These are phyloP conservation scores for Holacanthella duospinosa DNA, from an alignment of 2,888 invertebrate species.

Conservation along the genomic window DNA sequence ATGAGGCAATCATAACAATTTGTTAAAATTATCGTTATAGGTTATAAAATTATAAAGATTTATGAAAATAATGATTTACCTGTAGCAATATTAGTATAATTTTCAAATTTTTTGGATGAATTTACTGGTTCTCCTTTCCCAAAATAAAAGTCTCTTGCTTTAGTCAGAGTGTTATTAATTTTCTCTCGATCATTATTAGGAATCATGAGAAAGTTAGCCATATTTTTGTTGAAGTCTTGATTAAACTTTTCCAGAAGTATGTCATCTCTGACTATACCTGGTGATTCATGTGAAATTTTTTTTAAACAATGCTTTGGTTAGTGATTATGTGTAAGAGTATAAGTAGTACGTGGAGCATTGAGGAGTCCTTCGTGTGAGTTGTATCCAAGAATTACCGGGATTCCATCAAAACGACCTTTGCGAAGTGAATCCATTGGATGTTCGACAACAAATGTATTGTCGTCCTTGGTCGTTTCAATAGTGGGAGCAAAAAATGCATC, in stretches of 20 bases:
- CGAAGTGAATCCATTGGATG: not conserved
- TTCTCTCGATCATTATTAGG: not conserved
- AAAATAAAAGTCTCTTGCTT: not conserved
- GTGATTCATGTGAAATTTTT: no score
- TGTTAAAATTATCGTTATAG: no score
- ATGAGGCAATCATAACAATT: no score
- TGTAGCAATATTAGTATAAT: not conserved
- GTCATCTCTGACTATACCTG: not conserved
- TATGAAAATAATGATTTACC: no score
- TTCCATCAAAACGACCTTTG: not conserved
- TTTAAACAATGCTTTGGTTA: no score
- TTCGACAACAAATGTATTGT: not conserved
- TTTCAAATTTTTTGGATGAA: not conserved
- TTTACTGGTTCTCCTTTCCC: not conserved
- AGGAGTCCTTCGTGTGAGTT: constrained; percentile 5
- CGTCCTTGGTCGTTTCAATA: not conserved
- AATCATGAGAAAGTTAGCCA: not conserved
- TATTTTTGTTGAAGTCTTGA: not conserved
- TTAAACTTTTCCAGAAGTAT: not conserved
- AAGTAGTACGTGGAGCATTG: not conserved
- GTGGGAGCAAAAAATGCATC: not conserved
- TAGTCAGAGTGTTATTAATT: not conserved
- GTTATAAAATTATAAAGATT: no score
- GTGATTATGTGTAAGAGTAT: no score
- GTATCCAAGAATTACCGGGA: not conserved